phyloP scores from a whole-genome alignment of 2,797 vertebrate species.

The Anomalospiza imberbis region DNA sequence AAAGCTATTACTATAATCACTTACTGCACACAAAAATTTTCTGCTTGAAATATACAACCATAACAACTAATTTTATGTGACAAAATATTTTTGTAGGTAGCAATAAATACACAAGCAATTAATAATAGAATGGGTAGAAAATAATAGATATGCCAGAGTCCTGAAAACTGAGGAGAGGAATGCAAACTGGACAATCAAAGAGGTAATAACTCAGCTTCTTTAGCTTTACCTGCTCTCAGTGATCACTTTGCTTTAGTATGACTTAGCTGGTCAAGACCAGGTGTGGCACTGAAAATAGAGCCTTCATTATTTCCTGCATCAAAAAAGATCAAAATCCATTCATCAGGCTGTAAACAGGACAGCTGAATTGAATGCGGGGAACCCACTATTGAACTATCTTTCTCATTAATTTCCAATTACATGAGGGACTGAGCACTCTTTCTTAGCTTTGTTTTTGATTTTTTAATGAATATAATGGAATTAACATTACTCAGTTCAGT shows the following conservation, averaged over 20 bases:
- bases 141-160: not conserved
- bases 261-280: not conserved
- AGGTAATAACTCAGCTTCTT: not conserved
- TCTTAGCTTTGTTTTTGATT: constrained; percentile 14
- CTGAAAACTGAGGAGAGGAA: not conserved
- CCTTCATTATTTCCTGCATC: not conserved
- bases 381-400: not conserved
- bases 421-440: not conserved
- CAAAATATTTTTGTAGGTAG: not conserved
- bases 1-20: not conserved
- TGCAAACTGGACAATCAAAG: not conserved
- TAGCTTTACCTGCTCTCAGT: not conserved
- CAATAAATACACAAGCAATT: not conserved
- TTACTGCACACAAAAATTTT: not conserved
- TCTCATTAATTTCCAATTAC: constrained; percentile 44
- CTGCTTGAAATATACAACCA: not conserved
- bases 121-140: not conserved
- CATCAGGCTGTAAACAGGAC: not conserved
- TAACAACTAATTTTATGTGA: not conserved
- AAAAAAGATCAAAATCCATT: constrained; percentile 10
- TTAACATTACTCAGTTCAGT: constrained; percentile 38
- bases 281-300: constrained; percentile 3
- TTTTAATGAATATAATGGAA: constrained; percentile 30
- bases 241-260: not conserved
- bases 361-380: not conserved